Base-by-base conservation (phyloP, 2,113 vertebrate species). In the Xiphias gladius region DNA sequence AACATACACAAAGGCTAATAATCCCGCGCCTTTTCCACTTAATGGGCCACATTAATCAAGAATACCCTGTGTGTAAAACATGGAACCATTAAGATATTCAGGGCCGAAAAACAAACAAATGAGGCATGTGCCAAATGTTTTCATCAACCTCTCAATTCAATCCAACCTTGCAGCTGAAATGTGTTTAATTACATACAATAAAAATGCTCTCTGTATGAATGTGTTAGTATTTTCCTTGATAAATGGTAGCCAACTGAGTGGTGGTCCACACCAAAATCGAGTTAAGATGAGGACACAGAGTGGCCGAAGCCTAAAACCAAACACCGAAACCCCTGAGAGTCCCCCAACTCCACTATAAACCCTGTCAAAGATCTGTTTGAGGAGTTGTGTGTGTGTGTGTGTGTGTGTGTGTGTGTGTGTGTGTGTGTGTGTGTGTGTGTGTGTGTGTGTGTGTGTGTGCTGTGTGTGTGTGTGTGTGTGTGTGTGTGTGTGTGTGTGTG, bases 291-390 rank as follows among this genome's bases (percentile, higher is more conserved):
- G 88, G 83, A 94, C 88, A 93, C 70, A 37, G 28, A 82, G 55
- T 57, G 69, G 58, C 79, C 17, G 8, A 74, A 57, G 71, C 79
- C 80, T 48, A 72, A 82, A 76, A 85, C 79, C 73, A 73, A 90
- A 86, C 67, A 89, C 67, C 58, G 3, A 82, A 83, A 62, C 72
- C 76, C 67, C 73, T 22, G 11, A 80, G 37, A 84, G 68, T 70
- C 80, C 87, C 88, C 86, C 78, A 86, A 55, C 83, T 88, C 73
- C 75, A 82, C 82, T 87, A 28, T 94, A 92, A 95, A 94, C 83
- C 63, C 89, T 74, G 75, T 92, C 89, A 90, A 86, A 87, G 72
- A 76, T 75, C 55, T 76, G 80, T 79, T 87, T 76, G 81, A 85
- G 73, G 71, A 81, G 46, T 58, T 69, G 48, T 74, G 83, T 37